Conservation (phyloP, 2,888 invertebrate species). For the Eupithecia inturbata region DNA sequence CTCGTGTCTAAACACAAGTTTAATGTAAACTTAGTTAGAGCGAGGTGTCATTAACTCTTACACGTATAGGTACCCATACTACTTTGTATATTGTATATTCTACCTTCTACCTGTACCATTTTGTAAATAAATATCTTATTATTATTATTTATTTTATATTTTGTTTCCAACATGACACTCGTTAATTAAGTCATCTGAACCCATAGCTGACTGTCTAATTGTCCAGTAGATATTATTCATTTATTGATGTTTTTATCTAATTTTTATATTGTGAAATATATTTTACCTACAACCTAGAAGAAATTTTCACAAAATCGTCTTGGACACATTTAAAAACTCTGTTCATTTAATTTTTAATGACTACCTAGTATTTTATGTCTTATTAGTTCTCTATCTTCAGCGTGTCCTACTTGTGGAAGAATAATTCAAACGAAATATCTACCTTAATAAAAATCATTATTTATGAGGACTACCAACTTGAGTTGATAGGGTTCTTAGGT, state of each 20-base stretch:
- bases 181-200: not conserved
- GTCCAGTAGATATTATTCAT: not conserved
- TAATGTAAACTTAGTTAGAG: too few species aligned
- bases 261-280: not conserved
- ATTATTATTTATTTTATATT: conserved; percentile 40
- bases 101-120: too few species aligned
- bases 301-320: not conserved
- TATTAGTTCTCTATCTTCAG: not conserved
- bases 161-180: conserved; percentile 53
- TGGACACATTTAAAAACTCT: not conserved
- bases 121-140: too few species aligned
- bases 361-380: not conserved
- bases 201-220: not conserved
- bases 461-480: too few species aligned
- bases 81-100: too few species aligned
- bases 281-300: not conserved
- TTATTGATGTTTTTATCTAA: not conserved
- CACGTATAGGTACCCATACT: too few species aligned
- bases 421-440: not conserved
- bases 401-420: not conserved
- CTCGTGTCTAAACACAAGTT: too few species aligned
- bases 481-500: too few species aligned
- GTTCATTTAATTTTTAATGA: not conserved
- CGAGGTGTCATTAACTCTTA: too few species aligned
- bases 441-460: not conserved